Evolutionary conservation across 1,140 invertebrate genomes (phyloP), one percentile per base, ranked within the genome.

Genomic region (Mycetomoellerius zeteki): DNA sequence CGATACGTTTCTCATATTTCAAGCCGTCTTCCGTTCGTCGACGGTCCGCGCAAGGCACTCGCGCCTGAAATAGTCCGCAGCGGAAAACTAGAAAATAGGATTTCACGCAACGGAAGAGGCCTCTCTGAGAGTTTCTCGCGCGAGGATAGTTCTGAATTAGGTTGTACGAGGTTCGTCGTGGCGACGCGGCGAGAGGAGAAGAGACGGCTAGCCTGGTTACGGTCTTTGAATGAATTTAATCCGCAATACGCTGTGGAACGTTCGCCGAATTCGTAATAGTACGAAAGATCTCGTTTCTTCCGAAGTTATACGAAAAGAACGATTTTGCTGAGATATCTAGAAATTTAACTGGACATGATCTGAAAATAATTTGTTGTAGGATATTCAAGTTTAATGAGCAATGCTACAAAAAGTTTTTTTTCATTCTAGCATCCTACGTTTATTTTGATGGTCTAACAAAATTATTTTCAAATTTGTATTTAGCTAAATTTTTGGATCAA

Each of bases 1-100:
- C 76, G 86, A 90, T 90, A 90, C 71, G 82, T 91, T 88, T 88
- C 89, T 88, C 89, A 81, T 78, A 43, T 91, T 91, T 90, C 89
- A 81, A 81, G 75, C 82, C 71, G 21, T 12, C 12, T 65, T 56
- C 47, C 50, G 58, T 43, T 62, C 30, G 30, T 71, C 24, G 30
- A 67, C 58, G 67, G 80, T 47, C 50, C 47, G 27, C 65, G 27
- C 21, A 54, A 14, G 12, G 62, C 1, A 86, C 64, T 58, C 85
- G 24, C 21, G 50, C n/a, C 50, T 71, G 77, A 87, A 88, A 69
- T 65, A 56, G 60, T 65, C 43, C 14, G 37, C 14, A 4, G 24
- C 50, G 71, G 52, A 69, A 82, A 86, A 75, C 60, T 82, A 67
- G 69, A 86, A 88, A 88, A 88, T 88, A 71, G 73, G 65, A 88